Percentiles rank a stretch among this genome's conserved stretches.
Conservation (phyloP, 2,888 invertebrate species). For the Monopis laevigella region DNA sequence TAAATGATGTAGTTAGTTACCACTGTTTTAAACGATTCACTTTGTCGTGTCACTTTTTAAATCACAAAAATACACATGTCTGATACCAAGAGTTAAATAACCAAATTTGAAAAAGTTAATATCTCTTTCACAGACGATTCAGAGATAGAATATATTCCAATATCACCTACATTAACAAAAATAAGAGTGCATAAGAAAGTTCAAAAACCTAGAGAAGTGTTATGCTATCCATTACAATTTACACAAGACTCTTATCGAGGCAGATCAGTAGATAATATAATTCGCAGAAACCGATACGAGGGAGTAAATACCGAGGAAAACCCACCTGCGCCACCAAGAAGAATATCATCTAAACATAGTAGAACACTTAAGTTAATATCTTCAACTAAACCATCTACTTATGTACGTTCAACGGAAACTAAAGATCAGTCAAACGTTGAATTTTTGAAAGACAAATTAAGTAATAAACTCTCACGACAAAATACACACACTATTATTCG, state of each 20-base stretch:
- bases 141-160: conserved; percentile 84
- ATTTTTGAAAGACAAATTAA: conserved; percentile 70
- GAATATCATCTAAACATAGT: conserved; percentile 79
- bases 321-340: conserved; percentile 78
- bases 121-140: conserved; percentile 77
- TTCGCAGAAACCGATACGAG: conserved; percentile 29
- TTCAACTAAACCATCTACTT: conserved; percentile 49
- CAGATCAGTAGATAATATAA: no score
- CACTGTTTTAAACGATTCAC: no score
- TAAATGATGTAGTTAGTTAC: conserved; percentile 29
- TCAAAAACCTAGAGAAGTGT: conserved; percentile 60
- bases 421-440: conserved; percentile 62
- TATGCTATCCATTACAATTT: conserved; percentile 64
- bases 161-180: conserved; percentile 82
- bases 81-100: no score
- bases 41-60: background rate
- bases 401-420: conserved; percentile 35
- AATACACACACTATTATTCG: conserved; percentile 49
- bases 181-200: conserved; percentile 78
- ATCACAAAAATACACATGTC: background rate
- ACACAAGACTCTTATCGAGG: no score
- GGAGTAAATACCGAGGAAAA: conserved; percentile 36
- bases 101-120: no score
- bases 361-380: conserved; percentile 73
- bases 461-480: conserved; percentile 63